phyloP scores from a whole-genome alignment of 1,140 invertebrate species.

The Trinorchestia longiramus region DNA sequence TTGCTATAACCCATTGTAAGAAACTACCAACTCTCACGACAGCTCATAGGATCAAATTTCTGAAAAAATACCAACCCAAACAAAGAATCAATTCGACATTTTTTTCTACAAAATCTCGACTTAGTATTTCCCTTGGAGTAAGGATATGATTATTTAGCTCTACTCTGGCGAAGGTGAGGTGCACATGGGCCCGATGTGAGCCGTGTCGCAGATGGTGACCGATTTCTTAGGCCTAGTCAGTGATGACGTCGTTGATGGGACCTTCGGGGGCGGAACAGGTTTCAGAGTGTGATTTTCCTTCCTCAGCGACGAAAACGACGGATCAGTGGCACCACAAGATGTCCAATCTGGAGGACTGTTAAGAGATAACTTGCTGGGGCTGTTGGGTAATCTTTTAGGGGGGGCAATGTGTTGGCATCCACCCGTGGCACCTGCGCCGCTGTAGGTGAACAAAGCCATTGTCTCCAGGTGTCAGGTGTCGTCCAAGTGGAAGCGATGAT shows the following conservation, averaged over 20 bases:
- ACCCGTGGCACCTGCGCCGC: constrained; percentile 56
- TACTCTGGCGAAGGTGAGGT: constrained; percentile 37
- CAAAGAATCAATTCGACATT: too few relatives aligned
- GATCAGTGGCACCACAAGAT: constrained; percentile 22
- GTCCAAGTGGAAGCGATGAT: constrained; percentile 65
- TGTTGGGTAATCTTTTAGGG: constrained; percentile 52
- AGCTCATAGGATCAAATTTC: too few relatives aligned
- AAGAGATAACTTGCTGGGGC: constrained; percentile 41
- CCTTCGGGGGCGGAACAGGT: constrained; percentile 53
- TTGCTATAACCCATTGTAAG: too few relatives aligned
- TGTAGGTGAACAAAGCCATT: constrained; percentile 65
- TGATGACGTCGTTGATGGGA: constrained; percentile 52
- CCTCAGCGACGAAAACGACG: constrained; percentile 4
- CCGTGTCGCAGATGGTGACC: constrained; percentile 57
- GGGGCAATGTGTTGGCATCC: not conserved
- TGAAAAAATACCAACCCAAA: too few relatives aligned
- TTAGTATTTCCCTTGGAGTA: not conserved
- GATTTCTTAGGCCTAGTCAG: constrained; percentile 54
- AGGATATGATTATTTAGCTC: not conserved
- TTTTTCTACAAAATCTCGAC: too few relatives aligned
- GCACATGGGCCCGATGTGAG: constrained; percentile 11
- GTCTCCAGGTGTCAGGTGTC: constrained; percentile 67
- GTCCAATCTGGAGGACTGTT: constrained; percentile 43
- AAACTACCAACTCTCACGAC: too few relatives aligned
- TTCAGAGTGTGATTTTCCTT: constrained; percentile 56